Evolutionary conservation across 2,888 invertebrate species (phyloP).

Genomic region (Eurytoma californica): DNA sequence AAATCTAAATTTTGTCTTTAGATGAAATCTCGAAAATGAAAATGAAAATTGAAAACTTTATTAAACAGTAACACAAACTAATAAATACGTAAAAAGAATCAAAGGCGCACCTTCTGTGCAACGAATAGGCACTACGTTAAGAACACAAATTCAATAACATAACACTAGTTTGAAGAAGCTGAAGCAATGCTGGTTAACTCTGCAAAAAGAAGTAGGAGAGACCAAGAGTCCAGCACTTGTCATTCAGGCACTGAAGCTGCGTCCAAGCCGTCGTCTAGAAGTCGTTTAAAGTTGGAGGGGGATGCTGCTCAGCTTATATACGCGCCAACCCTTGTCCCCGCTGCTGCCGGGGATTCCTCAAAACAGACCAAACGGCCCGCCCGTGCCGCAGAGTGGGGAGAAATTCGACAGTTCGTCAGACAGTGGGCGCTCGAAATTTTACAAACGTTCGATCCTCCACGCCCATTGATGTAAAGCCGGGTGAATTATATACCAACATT

Average conservation of each 20-base stretch:
- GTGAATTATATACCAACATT: too few relatives aligned
- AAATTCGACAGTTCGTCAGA: constrained; percentile 22
- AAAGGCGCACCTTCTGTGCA: neutral
- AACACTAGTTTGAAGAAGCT: neutral
- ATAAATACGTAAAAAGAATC: neutral
- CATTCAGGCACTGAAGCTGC: neutral
- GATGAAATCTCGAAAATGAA: too few relatives aligned
- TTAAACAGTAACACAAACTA: neutral
- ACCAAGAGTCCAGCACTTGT: neutral
- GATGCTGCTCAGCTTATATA: constrained; percentile 42
- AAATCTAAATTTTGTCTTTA: too few relatives aligned
- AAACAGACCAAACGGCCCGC: neutral
- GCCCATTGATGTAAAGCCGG: too few relatives aligned
- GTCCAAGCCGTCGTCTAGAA: constrained; percentile 26
- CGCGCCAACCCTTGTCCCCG: constrained; percentile 27
- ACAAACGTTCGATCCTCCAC: too few relatives aligned
- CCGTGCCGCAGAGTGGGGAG: neutral
- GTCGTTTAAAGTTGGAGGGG: constrained; percentile 39
- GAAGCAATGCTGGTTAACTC: too few relatives aligned
- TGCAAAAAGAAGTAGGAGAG: too few relatives aligned
- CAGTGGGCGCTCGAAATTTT: constrained; percentile 42
- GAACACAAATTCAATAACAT: constrained; percentile 6
- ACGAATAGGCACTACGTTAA: neutral
- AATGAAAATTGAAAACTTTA: too few relatives aligned
- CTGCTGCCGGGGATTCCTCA: constrained; percentile 7